Evolutionary conservation across 2,113 vertebrate genomes (phyloP), one percentile per base, ranked within the genome.

Genomic region (Lepidiolamprologus cunningtoni): DNA sequence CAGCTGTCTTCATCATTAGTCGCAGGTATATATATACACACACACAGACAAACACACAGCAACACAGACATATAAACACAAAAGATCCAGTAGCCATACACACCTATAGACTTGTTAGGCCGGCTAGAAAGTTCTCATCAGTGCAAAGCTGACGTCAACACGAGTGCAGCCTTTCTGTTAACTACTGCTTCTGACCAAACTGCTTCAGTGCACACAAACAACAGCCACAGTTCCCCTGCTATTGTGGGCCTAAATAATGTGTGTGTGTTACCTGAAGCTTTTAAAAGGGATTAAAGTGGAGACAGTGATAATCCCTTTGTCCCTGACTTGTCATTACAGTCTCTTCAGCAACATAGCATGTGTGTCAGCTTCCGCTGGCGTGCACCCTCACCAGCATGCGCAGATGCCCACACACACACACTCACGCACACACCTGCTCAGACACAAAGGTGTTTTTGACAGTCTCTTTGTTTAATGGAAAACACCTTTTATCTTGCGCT

Each of bases 1-100:
- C 98, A 68, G 97, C 97, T 23, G 97, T 98, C 78, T 98, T 99
- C 96, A 97, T 99, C 96, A 99, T 99, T 95, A 98, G 97, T 92
- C 97, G 97, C 96, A 98, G 98, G 98, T 99, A 97, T 92, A 93
- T 19, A 89, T 26, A 82, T 33, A 93, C 53, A 71, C 78, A 84
- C 68, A 83, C 19, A 40, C 19, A 68, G 2, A 42, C 37, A 16
- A 2, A 73, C 68, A 50, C 73, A 73, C 63, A 78, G 71, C 42
- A 50, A 47, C 83, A 86, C 63, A 68, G 52, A 76, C 50, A 31
- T 40, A 37, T 71, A 81, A n/a, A 52, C 28, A 79, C 12, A 45
- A 78, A 87, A 17, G 55, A 63, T 71, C 52, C 79, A 52, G 81
- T 82, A 81, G 26, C 9, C 31, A 3, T 47, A 26, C 86, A 85